Base-by-base conservation (phyloP, 2,888 invertebrate genomes). In the Macropis europaea region DNA sequence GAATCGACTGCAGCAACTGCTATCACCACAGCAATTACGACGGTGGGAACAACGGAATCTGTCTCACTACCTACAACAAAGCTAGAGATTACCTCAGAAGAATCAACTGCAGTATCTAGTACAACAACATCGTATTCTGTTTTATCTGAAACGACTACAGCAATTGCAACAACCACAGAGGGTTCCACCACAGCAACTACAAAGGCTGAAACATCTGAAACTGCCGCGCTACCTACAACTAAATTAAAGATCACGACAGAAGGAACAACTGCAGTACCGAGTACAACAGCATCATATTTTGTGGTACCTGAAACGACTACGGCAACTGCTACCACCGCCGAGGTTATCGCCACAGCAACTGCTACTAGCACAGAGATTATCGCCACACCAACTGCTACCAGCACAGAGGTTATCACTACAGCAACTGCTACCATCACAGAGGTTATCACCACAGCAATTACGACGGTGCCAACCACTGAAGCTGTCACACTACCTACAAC, bases 71-170 rank as follows among this genome's bases (percentile, higher is more conserved):
- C n/a, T 72, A 79, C 75, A 40, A 77, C 3, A 69, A 77, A 2
- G 76, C n/a, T 6, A 1, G 40, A 17, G 62, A 66, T 76, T 57
- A 59, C 77, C 3, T 72, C 79, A 69, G 80, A 30, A 73, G 78
- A 73, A 54, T 82, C 69, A 9, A 69, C 76, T n/a, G 17, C 24
- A 53, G n/a, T 9, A 36, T 4, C 0, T 2, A 56, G 59, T 42
- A 34, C 38, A n/a, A 43, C 47, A n/a, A n/a, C n/a, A n/a, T n/a
- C n/a, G n/a, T n/a, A n/a, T n/a, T n/a, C n/a, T 24, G 59, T 63
- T 34, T 32, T 22, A 45, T 19, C 28, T 15, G 38, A 48, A 70
- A 64, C 26, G 24, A 38, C 40, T 11, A 48, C 54, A 13, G 54
- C 26, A 24, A 28, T 36, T 38, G 9, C 43, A 34, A 43, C 26